A percentile compares a stretch with the other conserved stretches of the same genome.
These are phyloP conservation scores for Diphyllodes magnificus DNA, from an alignment of 2,113 vertebrate species.

Conservation along the genomic window DNA sequence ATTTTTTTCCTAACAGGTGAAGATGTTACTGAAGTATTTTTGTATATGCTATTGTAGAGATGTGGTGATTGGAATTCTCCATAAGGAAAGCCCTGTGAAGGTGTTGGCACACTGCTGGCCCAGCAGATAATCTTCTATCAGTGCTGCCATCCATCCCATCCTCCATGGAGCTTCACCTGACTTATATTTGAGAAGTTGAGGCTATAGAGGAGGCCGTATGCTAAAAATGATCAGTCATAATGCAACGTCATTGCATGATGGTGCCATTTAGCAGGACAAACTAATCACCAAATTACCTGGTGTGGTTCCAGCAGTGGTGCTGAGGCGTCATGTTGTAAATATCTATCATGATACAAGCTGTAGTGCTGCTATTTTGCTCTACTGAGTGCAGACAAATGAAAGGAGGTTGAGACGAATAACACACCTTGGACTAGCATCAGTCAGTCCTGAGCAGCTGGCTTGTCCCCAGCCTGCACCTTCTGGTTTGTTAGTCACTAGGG, in stretches of 20 bases:
- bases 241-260: neutral
- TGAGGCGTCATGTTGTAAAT: neutral
- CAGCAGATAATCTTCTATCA: neutral
- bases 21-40: neutral
- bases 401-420: neutral
- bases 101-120: neutral
- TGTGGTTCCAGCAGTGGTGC: neutral
- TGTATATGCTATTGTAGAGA: neutral
- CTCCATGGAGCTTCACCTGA: neutral
- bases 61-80: neutral
- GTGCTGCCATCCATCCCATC: neutral
- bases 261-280: neutral
- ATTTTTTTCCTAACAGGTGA: neutral
- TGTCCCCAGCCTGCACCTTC: neutral
- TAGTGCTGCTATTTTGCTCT: neutral
- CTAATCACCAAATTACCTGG: neutral
- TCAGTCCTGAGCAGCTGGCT: neutral
- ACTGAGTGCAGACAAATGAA: neutral
- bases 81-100: neutral
- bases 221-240: neutral
- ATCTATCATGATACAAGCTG: neutral
- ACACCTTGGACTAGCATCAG: neutral
- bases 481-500: neutral
- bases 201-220: neutral
- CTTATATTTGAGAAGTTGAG: neutral